Conservation (phyloP, 2,797 vertebrate species). For the Tokudaia muenninki region DNA sequence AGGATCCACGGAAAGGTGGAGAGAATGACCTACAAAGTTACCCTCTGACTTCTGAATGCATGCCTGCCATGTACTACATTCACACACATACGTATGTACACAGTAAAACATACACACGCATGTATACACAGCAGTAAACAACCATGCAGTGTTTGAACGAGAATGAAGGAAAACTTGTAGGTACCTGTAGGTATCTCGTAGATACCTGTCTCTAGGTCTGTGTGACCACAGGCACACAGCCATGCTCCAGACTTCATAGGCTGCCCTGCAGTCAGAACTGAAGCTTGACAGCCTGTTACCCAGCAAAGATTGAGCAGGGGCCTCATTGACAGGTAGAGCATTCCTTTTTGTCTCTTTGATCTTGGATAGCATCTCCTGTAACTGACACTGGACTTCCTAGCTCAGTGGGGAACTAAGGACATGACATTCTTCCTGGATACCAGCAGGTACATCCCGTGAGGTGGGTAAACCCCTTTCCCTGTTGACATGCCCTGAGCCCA, state of each 20-base stretch:
- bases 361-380: not conserved
- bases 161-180: not conserved
- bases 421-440: too few species aligned
- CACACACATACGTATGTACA: not conserved
- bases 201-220: not conserved
- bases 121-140: not conserved
- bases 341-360: not conserved
- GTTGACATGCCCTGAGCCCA: not conserved
- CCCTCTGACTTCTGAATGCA: not conserved
- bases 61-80: not conserved
- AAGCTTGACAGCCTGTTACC: not conserved
- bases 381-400: not conserved
- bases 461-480: not conserved
- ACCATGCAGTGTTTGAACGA: not conserved
- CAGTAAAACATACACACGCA: not conserved
- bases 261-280: not conserved
- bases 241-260: not conserved
- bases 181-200: not conserved
- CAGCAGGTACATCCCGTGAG: not conserved
- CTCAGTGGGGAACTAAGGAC: accelerated
- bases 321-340: not conserved
- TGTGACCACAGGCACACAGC: not conserved
- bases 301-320: not conserved
- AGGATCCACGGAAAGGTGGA: not conserved
- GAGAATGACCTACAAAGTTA: not conserved